Base-by-base conservation (phyloP, 2,888 invertebrate genomes). In the Thymelicus sylvestris region DNA sequence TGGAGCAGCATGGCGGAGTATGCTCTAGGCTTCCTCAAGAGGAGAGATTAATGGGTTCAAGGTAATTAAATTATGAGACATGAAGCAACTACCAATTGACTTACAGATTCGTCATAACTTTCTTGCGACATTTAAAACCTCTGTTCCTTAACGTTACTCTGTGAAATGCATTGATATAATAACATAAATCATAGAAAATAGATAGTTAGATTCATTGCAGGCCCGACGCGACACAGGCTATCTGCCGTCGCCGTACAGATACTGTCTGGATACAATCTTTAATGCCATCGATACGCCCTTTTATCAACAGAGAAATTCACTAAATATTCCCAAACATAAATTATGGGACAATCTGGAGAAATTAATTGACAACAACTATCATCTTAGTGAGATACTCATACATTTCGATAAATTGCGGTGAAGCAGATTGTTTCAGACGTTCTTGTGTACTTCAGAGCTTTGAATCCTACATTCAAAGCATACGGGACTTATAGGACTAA, bases 171-270 rank as follows among this genome's bases (percentile, higher is more conserved):
- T 73, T 74, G 64, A 74, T 76, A 76, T 77, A 74, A 77, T 75
- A 76, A 77, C 74, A 77, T 77, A 76, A 77, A 76, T 77, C 76
- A 77, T 75, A 66, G 66, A 71, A 68, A 72, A 71, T 62, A 73
- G 74, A 76, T 77, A 73, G 74, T 75, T 77, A 75, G 77, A 77
- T 77, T 77, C 76, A 77, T 75, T 74, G 76, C 73, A 74, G 60
- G 60, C 39, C 74, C 31, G 44, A 44, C 44, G 15, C 19, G 50
- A 8, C 48, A 8, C 15, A 15, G 19, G 50, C 50, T 52, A 52
- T 52, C 50, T 6, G 0, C 8, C 50, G 5, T 3, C 19, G 19
- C 52, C 52, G 61, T 50, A 39, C 66, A 48, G 41, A n/a, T 31
- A 19, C 60, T 44, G 61, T 60, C 67, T 60, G 8, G 19, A 52